A percentile compares a stretch with the other conserved stretches of the same genome.
These are phyloP conservation scores for Microchrysa polita DNA, from an alignment of 2,888 invertebrate species.

Conservation along the genomic window DNA sequence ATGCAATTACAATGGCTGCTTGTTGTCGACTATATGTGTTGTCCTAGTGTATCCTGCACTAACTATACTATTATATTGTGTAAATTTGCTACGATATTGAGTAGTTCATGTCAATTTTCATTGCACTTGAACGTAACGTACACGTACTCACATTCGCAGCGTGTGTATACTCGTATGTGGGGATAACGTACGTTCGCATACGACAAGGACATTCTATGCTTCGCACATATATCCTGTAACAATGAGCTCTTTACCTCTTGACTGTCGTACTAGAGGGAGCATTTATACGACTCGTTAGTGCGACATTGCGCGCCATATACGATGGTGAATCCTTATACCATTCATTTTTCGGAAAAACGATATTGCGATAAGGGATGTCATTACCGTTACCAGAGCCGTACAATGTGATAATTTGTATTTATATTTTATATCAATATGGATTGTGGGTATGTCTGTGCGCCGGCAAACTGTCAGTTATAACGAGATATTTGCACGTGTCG, in stretches of 20 bases:
- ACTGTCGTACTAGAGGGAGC: not conserved
- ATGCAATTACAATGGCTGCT: conserved; percentile 32
- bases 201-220: not conserved
- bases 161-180: too few species aligned
- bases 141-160: not conserved
- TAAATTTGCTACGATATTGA: conserved; percentile 42
- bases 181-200: not conserved
- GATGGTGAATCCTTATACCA: not conserved
- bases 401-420: conserved; percentile 26
- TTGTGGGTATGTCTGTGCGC: too few species aligned
- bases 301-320: too few species aligned
- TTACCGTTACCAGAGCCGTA: not conserved
- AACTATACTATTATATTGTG: conserved; percentile 38
- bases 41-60: too few species aligned
- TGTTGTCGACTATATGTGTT: too few species aligned
- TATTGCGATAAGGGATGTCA: too few species aligned
- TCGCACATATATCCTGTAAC: not conserved
- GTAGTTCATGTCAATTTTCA: conserved; percentile 37
- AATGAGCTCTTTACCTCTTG: not conserved
- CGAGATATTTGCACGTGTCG: conserved; percentile 46
- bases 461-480: conserved; percentile 37
- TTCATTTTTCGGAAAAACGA: conserved; percentile 1
- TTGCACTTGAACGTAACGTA: conserved; percentile 39
- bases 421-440: conserved; percentile 12
- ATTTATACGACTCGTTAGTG: conserved; percentile 15